Percentiles rank a stretch among this genome's conserved stretches.
These are phyloP conservation scores for Plebejus argus DNA, from an alignment of 2,888 invertebrate species.

Conservation along the genomic window DNA sequence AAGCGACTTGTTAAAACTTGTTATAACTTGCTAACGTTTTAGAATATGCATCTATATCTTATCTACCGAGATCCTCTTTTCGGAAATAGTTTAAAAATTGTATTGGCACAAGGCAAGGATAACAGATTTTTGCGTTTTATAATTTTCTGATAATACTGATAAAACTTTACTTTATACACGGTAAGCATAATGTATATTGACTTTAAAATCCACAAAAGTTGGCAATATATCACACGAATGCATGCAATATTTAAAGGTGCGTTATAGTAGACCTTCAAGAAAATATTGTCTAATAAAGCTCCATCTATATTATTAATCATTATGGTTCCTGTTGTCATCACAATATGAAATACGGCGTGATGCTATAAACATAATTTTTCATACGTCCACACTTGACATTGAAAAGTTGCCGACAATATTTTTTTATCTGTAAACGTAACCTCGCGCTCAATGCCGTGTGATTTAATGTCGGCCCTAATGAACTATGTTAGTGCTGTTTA, in stretches of 20 bases:
- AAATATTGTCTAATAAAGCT: background rate
- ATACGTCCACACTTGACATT: slow-evolving; percentile 44
- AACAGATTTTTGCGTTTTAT: background rate
- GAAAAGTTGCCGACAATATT: slow-evolving; percentile 45
- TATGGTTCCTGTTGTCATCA: slow-evolving; percentile 22
- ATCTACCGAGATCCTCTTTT: background rate
- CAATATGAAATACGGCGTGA: slow-evolving; percentile 7
- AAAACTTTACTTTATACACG: too few relatives aligned
- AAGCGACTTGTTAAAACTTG: slow-evolving; percentile 3
- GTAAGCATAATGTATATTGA: background rate
- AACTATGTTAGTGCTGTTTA: slow-evolving; percentile 15
- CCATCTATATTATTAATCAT: background rate
- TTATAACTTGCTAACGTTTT: background rate
- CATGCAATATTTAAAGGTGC: background rate
- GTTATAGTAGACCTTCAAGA: background rate
- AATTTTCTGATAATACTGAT: too few relatives aligned
- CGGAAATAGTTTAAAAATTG: background rate
- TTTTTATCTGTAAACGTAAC: slow-evolving; percentile 45
- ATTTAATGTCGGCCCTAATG: slow-evolving; percentile 36
- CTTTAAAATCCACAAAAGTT: background rate
- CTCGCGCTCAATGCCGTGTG: slow-evolving; percentile 50
- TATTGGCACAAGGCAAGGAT: background rate
- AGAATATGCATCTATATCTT: background rate
- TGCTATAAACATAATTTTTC: slow-evolving; percentile 35
- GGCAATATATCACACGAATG: background rate